Evolutionary conservation across 2,888 invertebrate genomes (phyloP), one percentile per base, ranked within the genome.

Genomic region (Meta bourneti): DNA sequence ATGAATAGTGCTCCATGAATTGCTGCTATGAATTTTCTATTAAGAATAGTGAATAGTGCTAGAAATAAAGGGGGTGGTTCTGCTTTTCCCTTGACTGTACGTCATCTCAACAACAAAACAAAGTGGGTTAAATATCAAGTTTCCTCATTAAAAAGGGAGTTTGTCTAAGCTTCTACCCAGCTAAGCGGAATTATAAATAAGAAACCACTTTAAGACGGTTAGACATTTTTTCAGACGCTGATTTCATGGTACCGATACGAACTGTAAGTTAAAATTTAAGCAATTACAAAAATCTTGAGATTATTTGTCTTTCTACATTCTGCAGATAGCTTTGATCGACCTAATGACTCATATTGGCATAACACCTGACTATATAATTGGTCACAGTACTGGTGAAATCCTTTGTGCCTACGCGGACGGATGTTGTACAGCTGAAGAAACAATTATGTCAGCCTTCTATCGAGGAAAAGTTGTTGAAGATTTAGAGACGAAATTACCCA

Each of bases 341-440:
- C 19, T 78, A 2, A 7, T 78, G 52, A 78, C 1, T 6, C 20
- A 52, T 19, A 13, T 78, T 1, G 19, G 19, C 13, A 5, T 78
- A 8, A 52, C 6, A 19, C 19, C 78, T 7, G 78, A 78, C 19
- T 8, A 13, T 1, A 78, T 78, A 1, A 11, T 78, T 4, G 78
- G 78, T n/a, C 52, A 78, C 19, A 19, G 78, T 4, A 54, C 20
- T 52, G 78, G 78, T 4, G 78, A 78, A 20, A 9, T 78, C n/a
- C 7, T 19, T 6, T 52, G 52, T 19, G 52, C 78, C 11, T 78
- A 78, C 19, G 52, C 54, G 9, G 78, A 78, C n/a, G 78, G 78
- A 11, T 78, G 78, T 19, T 61, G 99, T 94, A 98, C 98, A 8
- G 97, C 97, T 0, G 98, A 98, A 95, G 99, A 99, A 95, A 97